Conservation (phyloP, 2,113 vertebrate genomes). For the Grallaria varia region DNA sequence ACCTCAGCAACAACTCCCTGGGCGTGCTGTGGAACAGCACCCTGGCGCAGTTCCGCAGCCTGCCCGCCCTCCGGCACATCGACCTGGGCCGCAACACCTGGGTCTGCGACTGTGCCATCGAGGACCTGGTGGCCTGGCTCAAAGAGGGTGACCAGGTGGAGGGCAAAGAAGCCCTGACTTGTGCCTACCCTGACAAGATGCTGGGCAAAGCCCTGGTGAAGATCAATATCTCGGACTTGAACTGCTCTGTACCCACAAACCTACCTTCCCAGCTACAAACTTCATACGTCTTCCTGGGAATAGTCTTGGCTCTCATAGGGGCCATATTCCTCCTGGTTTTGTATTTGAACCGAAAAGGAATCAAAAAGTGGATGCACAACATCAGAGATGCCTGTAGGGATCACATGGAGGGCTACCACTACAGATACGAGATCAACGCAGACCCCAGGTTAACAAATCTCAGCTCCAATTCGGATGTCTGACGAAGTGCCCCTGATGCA, state of each 20-base stretch:
- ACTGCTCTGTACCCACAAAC: slow-evolving; percentile 65
- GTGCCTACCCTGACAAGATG: slow-evolving; percentile 76
- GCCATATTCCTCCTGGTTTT: slow-evolving; percentile 96
- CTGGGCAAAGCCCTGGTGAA: slow-evolving; percentile 72
- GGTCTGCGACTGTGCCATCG: slow-evolving; percentile 85
- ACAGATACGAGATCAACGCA: slow-evolving; percentile 95
- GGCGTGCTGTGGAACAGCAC: slow-evolving; percentile 72
- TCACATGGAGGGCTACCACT: slow-evolving; percentile 99
- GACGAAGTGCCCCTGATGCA: background rate
- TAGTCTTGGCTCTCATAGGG: slow-evolving; percentile 94
- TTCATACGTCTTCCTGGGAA: slow-evolving; percentile 93
- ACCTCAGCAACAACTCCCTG: slow-evolving; percentile 86
- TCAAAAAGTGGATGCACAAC: slow-evolving; percentile 98
- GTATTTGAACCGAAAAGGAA: slow-evolving; percentile 96
- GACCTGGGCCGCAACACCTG: slow-evolving; percentile 81
- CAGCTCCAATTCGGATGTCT: slow-evolving; percentile 94
- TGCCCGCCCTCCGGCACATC: slow-evolving; percentile 65
- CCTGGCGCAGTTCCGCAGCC: slow-evolving; percentile 70
- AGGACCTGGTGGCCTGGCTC: slow-evolving; percentile 86
- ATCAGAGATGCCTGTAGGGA: slow-evolving; percentile 97
- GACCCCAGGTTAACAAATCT: slow-evolving; percentile 93
- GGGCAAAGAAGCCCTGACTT: slow-evolving; percentile 74
- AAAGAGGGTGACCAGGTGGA: slow-evolving; percentile 76
- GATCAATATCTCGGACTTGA: slow-evolving; percentile 71
- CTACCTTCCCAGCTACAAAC: slow-evolving; percentile 87